Evolutionary conservation across 2,113 vertebrate species (phyloP), one percentile per base, ranked within the genome.

Genomic region (Lasiurus borealis): DNA sequence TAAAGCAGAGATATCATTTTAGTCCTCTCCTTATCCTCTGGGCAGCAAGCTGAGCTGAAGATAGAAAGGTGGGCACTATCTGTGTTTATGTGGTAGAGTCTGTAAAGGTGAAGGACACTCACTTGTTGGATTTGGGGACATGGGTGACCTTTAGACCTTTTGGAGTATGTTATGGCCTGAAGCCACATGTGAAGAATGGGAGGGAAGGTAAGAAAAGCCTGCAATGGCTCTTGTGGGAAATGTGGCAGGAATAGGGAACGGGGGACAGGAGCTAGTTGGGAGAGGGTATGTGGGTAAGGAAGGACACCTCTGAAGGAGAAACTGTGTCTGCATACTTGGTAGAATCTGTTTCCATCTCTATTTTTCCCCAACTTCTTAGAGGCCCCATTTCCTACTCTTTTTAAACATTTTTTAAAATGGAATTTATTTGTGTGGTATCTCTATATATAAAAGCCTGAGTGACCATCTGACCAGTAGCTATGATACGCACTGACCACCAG

Each of bases 351-450:
- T 81, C 59, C n/a, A 31, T 2, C 27, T 15, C 66, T 82, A 8
- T 71, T 83, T 27, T 88, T 29, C 27, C 66, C 48, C 36, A 40
- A 25, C 40, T 78, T 78, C 80, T 81, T 72, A 36, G 77, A 91
- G 90, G 87, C 27, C 12, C 6, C 64, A 34, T 78, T 25, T 84
- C 44, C 44, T 34, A 34, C 13, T 69, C 50, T 31, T 46, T 73
- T 69, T 9, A 34, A 73, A 46, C 23, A 25, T 72, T 72, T 72
- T 73, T 75, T 2, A 27, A 68, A 44, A 75, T 31, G 46, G 27
- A 76, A 76, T 76, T 76, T 76, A 75, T 46, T 15, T 29, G 44
- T 25, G 72, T 75, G 72, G 16, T 8, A 46, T 46, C 46, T 46
- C 40, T 40, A 40, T 57, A 59, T 59, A 25, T 59, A 59, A 25